Percentiles rank a stretch among this genome's conserved stretches.
These are phyloP conservation scores for Clarias macrocephalus DNA, from an alignment of 2,113 vertebrate species.

Conservation along the genomic window DNA sequence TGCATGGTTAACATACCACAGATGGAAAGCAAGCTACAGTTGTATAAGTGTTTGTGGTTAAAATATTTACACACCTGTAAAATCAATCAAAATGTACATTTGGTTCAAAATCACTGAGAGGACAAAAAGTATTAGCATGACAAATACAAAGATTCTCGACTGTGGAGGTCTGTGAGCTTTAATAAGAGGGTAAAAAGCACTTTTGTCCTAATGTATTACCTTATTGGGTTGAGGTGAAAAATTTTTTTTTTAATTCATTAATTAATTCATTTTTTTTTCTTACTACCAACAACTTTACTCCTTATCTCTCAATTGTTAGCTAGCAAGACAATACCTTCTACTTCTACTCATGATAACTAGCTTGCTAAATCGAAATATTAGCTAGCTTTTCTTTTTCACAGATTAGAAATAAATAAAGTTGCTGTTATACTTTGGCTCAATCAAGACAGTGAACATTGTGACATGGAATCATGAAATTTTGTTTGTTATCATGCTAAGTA, in stretches of 20 bases:
- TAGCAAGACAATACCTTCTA: not conserved
- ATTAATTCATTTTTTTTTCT: not conserved
- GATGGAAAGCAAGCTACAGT: not conserved
- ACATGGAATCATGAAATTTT: not conserved
- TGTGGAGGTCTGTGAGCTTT: not conserved
- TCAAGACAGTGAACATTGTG: not conserved
- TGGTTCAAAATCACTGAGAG: not conserved
- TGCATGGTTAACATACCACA: not conserved
- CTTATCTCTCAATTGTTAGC: not conserved
- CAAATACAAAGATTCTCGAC: no score
- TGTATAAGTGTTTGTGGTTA: not conserved
- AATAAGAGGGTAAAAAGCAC: no score
- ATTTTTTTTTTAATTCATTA: no score
- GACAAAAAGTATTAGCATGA: no score
- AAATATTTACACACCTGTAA: not conserved
- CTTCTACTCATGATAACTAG: not conserved
- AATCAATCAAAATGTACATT: not conserved
- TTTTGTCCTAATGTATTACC: not conserved
- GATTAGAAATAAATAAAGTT: not conserved
- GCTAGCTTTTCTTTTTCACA: not conserved
- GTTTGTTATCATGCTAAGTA: not conserved
- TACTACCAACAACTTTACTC: not conserved
- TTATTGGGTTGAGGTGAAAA: not conserved
- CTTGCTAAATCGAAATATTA: not conserved
- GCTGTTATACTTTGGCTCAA: not conserved